Conservation (phyloP, 2,888 invertebrate genomes). For the Polydrusus tereticollis region DNA sequence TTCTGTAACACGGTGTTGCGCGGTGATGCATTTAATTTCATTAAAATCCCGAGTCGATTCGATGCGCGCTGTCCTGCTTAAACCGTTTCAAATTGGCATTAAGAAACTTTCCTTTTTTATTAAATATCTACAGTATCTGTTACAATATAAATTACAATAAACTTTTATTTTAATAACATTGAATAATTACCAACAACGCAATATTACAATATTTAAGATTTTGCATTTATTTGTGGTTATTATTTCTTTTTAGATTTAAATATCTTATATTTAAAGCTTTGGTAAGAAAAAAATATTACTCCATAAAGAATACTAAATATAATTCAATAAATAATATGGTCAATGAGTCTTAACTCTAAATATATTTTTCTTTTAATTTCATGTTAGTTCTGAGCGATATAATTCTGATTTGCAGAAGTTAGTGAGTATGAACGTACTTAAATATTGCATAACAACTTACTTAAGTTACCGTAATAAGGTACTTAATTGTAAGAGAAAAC, state of each 20-base stretch:
- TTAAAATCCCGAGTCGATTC: too few relatives aligned
- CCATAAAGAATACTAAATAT: not conserved
- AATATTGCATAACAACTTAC: slow-evolving; percentile 48
- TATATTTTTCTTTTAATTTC: not conserved
- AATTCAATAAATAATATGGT: not conserved
- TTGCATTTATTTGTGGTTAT: slow-evolving; percentile 16
- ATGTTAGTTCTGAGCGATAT: slow-evolving; percentile 2
- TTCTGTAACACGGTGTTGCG: too few relatives aligned
- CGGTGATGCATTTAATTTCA: too few relatives aligned
- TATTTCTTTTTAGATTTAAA: not conserved
- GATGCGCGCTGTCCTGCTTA: too few relatives aligned
- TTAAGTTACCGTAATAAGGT: slow-evolving; percentile 34
- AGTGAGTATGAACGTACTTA: slow-evolving; percentile 27
- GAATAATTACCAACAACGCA: slow-evolving; percentile 47
- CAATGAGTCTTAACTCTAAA: not conserved
- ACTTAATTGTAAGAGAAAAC: slow-evolving; percentile 28
- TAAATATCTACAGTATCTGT: slow-evolving; percentile 37
- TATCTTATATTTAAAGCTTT: slow-evolving; percentile 3
- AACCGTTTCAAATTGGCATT: slow-evolving; percentile 14
- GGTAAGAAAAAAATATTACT: not conserved
- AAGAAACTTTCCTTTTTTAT: slow-evolving; percentile 4
- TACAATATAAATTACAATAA: slow-evolving; percentile 48
- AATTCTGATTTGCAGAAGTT: slow-evolving; percentile 3
- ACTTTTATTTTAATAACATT: slow-evolving; percentile 45
- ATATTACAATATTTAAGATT: slow-evolving; percentile 48